Percentiles rank a stretch among this genome's conserved stretches.
phyloP scores from a whole-genome alignment of 2,113 vertebrate genomes.

The Sinosuthora webbiana region DNA sequence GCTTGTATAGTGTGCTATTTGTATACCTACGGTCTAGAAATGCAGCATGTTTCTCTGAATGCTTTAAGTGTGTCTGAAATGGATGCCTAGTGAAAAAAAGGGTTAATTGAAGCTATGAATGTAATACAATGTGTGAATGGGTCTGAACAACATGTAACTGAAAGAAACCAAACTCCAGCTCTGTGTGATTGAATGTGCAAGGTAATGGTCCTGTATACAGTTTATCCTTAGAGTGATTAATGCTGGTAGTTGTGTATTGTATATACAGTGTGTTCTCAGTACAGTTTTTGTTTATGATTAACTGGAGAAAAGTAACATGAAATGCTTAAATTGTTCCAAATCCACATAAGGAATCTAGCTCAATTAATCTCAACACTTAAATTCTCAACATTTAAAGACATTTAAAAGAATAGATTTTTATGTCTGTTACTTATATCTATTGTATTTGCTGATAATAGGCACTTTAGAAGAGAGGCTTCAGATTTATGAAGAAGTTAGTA shows the following conservation, averaged over 20 bases:
- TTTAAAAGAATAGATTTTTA: conserved; percentile 11
- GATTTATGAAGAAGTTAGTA: conserved; percentile 81
- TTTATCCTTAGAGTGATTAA: not conserved
- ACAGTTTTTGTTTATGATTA: not conserved
- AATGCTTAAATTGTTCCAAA: not conserved
- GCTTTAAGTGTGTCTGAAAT: not conserved
- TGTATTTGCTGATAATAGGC: conserved; percentile 73
- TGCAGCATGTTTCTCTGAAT: not conserved
- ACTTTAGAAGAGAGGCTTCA: conserved; percentile 79
- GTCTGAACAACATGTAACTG: not conserved
- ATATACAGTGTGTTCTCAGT: not conserved
- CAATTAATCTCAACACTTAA: not conserved
- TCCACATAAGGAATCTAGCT: not conserved
- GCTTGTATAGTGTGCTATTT: not conserved
- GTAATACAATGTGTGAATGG: not conserved
- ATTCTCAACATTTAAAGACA: not conserved
- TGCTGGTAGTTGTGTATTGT: not conserved
- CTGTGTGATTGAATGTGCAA: not conserved
- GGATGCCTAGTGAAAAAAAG: not conserved
- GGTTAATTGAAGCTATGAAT: not conserved
- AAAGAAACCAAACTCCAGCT: not conserved
- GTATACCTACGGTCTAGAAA: not conserved
- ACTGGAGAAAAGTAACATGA: not conserved
- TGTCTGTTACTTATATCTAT: conserved; percentile 56
- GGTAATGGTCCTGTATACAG: not conserved